A percentile compares a stretch with the other conserved stretches of the same genome.
phyloP scores from a whole-genome alignment of 2,888 invertebrate species.

The Lycophotia porphyrea region DNA sequence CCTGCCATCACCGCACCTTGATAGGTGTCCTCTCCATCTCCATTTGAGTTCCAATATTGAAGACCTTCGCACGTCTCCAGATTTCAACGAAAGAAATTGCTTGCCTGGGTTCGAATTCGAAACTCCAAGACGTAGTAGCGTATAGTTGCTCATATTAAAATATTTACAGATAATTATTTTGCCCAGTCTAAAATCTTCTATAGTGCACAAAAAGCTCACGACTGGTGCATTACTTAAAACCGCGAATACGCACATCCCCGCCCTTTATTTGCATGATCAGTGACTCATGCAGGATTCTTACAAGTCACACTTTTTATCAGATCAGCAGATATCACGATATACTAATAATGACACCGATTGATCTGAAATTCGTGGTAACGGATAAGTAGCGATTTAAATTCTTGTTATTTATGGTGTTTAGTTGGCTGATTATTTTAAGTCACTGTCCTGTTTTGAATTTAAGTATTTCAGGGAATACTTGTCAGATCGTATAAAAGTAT shows the following conservation, averaged over 20 bases:
- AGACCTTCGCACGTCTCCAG: no score
- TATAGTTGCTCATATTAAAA: neutral
- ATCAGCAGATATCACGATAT: slow-evolving; percentile 53
- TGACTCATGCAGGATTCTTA: slow-evolving; percentile 55
- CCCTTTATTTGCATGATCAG: slow-evolving; percentile 37
- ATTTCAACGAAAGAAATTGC: neutral
- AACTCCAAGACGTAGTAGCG: neutral
- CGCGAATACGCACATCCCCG: slow-evolving; percentile 41
- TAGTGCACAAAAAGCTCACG: slow-evolving; percentile 49
- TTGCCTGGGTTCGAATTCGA: neutral
- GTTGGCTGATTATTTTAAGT: neutral
- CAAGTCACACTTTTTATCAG: slow-evolving; percentile 46
- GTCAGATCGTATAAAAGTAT: neutral
- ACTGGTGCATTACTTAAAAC: slow-evolving; percentile 49
- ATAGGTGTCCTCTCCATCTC: no score
- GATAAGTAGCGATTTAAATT: slow-evolving; percentile 6
- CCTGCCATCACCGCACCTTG: no score
- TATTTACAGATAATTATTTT: neutral
- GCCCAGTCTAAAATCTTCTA: slow-evolving; percentile 37
- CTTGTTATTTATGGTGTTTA: neutral
- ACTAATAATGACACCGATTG: slow-evolving; percentile 3
- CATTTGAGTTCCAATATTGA: no score
- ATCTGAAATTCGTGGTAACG: slow-evolving; percentile 34
- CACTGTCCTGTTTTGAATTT: neutral
- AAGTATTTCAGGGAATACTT: neutral